Evolutionary conservation across 2,888 invertebrate genomes (phyloP).

Genomic region (Eristalinus sepulchralis): DNA sequence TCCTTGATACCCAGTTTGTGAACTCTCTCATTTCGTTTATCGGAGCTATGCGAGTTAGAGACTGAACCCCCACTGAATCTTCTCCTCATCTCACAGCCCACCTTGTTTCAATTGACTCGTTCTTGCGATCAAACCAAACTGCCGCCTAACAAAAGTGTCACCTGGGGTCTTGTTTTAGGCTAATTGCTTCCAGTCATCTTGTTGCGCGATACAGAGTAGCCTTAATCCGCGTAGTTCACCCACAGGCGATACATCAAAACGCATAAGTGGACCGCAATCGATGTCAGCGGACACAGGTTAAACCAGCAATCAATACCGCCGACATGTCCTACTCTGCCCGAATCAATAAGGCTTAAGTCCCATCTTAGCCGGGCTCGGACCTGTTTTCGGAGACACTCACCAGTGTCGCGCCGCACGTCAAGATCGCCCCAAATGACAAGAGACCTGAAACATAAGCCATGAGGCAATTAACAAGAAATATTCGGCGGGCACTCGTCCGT

Average conservation of each 20-base stretch:
- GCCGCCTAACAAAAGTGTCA: conserved; percentile 21
- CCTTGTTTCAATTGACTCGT: not conserved
- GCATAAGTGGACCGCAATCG: conserved; percentile 63
- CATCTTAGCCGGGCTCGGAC: conserved; percentile 36
- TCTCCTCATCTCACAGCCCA: not conserved
- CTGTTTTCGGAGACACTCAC: conserved; percentile 45
- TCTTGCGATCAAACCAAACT: not conserved
- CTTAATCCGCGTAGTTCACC: not conserved
- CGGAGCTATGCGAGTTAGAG: too few relatives aligned
- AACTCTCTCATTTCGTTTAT: too few relatives aligned
- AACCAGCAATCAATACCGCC: conserved; percentile 63
- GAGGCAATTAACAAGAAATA: conserved; percentile 67
- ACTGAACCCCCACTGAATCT: too few relatives aligned
- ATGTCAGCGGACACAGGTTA: conserved; percentile 67
- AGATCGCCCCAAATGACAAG: conserved; percentile 65
- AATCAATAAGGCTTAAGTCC: conserved; percentile 14
- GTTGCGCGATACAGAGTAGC: not conserved
- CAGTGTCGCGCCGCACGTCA: conserved; percentile 67
- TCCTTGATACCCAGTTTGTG: too few relatives aligned
- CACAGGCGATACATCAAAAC: conserved; percentile 55
- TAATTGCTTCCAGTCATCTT: conserved; percentile 61
- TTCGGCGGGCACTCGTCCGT: conserved; percentile 18
- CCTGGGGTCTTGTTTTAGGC: conserved; percentile 58
- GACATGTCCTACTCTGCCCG: conserved; percentile 61
- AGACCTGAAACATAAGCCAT: conserved; percentile 12